phyloP scores from a whole-genome alignment of 2,888 invertebrate species.

The Incurvaria masculella region DNA sequence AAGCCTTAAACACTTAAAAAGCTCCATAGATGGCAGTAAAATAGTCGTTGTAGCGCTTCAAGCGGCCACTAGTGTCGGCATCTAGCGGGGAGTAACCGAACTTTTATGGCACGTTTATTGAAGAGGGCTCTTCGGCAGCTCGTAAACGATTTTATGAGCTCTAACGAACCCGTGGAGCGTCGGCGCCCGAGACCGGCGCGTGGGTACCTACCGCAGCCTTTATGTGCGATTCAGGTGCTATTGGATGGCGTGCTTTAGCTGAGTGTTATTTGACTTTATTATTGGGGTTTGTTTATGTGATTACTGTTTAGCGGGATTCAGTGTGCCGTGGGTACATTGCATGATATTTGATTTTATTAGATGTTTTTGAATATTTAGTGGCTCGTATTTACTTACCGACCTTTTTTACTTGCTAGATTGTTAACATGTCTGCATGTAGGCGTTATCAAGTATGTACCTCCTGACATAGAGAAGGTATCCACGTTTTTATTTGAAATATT shows the following conservation, averaged over 20 bases:
- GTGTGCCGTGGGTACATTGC: too few species aligned
- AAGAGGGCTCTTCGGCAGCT: constrained; percentile 56
- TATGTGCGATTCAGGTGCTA: constrained; percentile 58
- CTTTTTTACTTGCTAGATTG: too few species aligned
- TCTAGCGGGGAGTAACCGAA: constrained; percentile 52
- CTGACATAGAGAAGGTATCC: too few species aligned
- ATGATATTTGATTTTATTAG: too few species aligned
- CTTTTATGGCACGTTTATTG: constrained; percentile 55
- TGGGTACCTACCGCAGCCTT: constrained; percentile 53
- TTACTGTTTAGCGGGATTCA: constrained; percentile 56
- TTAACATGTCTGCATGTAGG: too few species aligned
- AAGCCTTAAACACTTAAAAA: constrained; percentile 44
- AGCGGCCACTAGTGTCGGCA: constrained; percentile 53
- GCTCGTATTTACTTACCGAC: too few species aligned
- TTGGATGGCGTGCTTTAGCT: constrained; percentile 49
- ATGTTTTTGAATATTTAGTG: too few species aligned
- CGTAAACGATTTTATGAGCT: constrained; percentile 56
- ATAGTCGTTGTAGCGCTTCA: constrained; percentile 43
- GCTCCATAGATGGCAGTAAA: constrained; percentile 56
- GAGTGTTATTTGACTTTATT: constrained; percentile 56
- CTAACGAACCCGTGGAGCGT: constrained; percentile 49
- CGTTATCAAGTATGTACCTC: too few species aligned
- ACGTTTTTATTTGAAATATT: too few species aligned
- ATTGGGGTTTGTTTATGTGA: constrained; percentile 58
- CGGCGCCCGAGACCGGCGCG: constrained; percentile 46